Base-by-base conservation (phyloP, 2,113 vertebrate species). In the Muntiacus muntjak region DNA sequence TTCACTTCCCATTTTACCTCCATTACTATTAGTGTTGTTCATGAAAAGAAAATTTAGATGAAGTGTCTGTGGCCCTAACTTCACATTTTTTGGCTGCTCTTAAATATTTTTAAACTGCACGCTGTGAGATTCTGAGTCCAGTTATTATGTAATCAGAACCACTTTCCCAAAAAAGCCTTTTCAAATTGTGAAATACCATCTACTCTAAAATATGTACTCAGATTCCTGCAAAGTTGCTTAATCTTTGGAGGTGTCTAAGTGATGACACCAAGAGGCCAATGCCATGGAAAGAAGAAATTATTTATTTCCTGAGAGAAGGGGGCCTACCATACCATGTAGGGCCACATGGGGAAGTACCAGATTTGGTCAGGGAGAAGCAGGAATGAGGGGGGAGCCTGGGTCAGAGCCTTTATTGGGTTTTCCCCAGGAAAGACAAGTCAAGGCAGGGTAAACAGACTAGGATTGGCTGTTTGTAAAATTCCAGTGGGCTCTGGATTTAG, bases 21-120 rank as follows among this genome's bases (percentile, higher is more conserved):
- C 30, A 60, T 91, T 60, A 95, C 25, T 54, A 36, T 90, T 79
- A 94, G 30, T 55, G 87, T 40, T 71, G 13, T 84, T 87, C 21
- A 96, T 92, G 87, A 74, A 78, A 85, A 95, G 40, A 71, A 96
- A 96, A 96, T 94, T 81, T 76, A 87, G 23, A 89, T 74, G 3
- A 64, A 93, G 78, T 78, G 2, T 13, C 47, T 54, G 2, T 40
- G 43, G 23, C 30, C 28, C 43, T 71, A 57, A 40, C 15, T 55
- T 26, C 47, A 36, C 15, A 26, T 26, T 36, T 79, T 58, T n/a
- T 50, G 33, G 30, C 52, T 86, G 21, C 21, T 92, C 40, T 54
- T 16, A 89, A 52, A 9, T 58, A 87, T 45, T 67, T 91, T 89
- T 50, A 71, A 82, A 26, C 10, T 78, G 16, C 19, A 57, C 13